Conservation (phyloP, 2,888 invertebrate genomes). For the Xestia ashworthii region DNA sequence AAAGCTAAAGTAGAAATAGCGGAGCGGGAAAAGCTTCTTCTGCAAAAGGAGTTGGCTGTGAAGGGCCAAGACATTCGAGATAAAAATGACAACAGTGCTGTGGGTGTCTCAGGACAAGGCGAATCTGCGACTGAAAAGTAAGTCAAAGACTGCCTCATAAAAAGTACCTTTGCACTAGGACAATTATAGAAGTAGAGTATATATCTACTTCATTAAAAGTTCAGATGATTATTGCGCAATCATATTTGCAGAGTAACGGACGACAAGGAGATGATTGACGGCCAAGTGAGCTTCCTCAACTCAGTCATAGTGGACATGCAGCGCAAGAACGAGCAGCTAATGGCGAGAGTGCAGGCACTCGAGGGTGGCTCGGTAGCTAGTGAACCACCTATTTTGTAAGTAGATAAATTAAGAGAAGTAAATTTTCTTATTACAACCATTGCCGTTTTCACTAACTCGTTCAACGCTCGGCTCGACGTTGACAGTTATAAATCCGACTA, state of each 20-base stretch:
- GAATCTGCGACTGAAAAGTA: conserved; percentile 79
- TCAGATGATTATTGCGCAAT: background rate
- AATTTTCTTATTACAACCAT: background rate
- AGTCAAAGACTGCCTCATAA: conserved; percentile 55
- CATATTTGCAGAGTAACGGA: conserved; percentile 82
- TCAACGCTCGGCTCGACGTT: too few species aligned
- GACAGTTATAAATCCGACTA: background rate
- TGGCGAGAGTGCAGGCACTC: conserved; percentile 94
- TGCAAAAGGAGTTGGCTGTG: conserved; percentile 81
- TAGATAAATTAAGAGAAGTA: conserved; percentile 19
- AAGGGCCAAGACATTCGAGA: conserved; percentile 78
- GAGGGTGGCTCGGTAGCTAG: conserved; percentile 91
- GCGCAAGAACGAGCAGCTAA: conserved; percentile 96
- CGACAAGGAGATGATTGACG: conserved; percentile 92
- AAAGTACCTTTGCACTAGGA: background rate
- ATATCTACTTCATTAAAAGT: background rate
- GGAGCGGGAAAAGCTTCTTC: conserved; percentile 82
- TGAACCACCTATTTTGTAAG: conserved; percentile 82
- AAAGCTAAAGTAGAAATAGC: conserved; percentile 84
- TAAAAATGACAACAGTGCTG: conserved; percentile 85
- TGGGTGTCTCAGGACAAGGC: conserved; percentile 81
- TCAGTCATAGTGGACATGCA: conserved; percentile 99
- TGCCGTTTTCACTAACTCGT: background rate
- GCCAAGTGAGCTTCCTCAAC: conserved; percentile 97
- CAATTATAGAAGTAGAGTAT: background rate